These are phyloP conservation scores for Embidobia sp. DNA, from an alignment of 2,888 invertebrate genomes.

Conservation along the genomic window DNA sequence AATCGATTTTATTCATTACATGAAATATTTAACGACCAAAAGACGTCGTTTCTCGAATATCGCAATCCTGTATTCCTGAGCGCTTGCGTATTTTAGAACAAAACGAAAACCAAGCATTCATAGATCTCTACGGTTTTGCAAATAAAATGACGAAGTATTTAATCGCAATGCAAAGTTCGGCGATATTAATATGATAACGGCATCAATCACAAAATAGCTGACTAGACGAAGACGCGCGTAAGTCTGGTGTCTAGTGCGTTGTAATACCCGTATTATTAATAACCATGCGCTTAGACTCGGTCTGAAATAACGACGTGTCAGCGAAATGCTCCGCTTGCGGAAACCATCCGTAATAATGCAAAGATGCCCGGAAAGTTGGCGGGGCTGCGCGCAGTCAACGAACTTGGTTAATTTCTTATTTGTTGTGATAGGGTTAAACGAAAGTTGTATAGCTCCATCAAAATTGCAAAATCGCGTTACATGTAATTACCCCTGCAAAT, in stretches of 20 bases:
- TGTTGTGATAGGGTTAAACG: constrained; percentile 67
- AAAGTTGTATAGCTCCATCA: constrained; percentile 34
- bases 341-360: constrained; percentile 67
- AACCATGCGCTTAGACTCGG: constrained; percentile 36
- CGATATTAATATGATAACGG: neutral
- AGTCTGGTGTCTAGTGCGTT: constrained; percentile 14
- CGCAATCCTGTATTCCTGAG: too few species aligned
- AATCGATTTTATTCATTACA: too few species aligned
- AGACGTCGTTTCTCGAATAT: too few species aligned
- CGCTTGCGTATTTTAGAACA: too few species aligned
- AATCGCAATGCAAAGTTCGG: too few species aligned
- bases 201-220: constrained; percentile 33
- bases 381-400: constrained; percentile 3
- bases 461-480: constrained; percentile 19
- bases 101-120: too few species aligned
- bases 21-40: too few species aligned
- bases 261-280: constrained; percentile 40
- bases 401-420: constrained; percentile 71
- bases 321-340: constrained; percentile 60
- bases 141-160: too few species aligned
- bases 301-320: constrained; percentile 64
- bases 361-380: constrained; percentile 50
- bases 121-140: too few species aligned
- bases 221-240: constrained; percentile 14
- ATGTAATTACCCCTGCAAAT: constrained; percentile 11